These are phyloP conservation scores for Cyprinella venusta DNA, from an alignment of 2,797 vertebrate species.

Conservation along the genomic window DNA sequence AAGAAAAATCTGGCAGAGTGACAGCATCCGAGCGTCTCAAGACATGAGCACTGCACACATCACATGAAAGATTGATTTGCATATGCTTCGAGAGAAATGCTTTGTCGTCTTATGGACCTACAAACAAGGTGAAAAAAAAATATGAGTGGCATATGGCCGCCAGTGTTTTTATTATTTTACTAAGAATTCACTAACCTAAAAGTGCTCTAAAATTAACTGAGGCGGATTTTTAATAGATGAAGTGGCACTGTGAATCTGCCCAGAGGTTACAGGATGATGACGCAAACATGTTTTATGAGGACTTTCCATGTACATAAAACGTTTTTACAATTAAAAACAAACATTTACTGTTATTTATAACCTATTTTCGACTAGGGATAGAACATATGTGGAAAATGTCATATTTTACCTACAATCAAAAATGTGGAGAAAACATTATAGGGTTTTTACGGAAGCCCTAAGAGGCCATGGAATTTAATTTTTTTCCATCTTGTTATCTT, in stretches of 20 bases:
- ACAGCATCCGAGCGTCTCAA: not conserved
- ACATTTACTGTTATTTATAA: not conserved
- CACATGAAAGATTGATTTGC: not conserved
- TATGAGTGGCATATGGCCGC: not conserved
- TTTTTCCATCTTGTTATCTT: too few species aligned
- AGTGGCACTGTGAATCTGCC: not conserved
- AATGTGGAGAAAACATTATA: not conserved
- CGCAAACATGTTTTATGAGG: not conserved
- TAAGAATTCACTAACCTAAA: not conserved
- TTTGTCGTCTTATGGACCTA: not conserved
- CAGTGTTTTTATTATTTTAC: slow-evolving; percentile 5
- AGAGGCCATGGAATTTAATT: too few species aligned
- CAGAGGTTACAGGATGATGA: not conserved
- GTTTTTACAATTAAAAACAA: too few species aligned
- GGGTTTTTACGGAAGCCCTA: too few species aligned
- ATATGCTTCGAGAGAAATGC: slow-evolving; percentile 1
- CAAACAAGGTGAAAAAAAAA: not conserved
- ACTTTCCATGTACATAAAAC: not conserved
- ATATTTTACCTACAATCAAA: not conserved
- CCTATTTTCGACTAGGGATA: not conserved
- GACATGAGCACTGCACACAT: not conserved
- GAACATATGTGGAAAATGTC: not conserved
- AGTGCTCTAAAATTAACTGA: not conserved
- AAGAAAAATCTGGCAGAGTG: not conserved
- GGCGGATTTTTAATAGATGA: not conserved